phyloP scores from a whole-genome alignment of 2,797 vertebrate species.

The Acipenser transmontanus region DNA sequence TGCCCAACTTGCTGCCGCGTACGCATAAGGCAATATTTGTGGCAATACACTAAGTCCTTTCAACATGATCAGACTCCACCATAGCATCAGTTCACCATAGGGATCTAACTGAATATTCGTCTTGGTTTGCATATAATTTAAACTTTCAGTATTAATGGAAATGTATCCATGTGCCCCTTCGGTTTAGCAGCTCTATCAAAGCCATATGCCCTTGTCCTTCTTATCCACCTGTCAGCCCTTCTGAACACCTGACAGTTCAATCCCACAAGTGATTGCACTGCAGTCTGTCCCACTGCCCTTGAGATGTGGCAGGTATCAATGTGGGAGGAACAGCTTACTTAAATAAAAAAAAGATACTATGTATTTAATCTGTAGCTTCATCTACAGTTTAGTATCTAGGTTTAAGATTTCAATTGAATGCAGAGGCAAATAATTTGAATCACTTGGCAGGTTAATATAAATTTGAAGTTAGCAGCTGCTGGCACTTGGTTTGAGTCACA shows the following conservation, averaged over 20 bases:
- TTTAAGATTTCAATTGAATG: conserved; percentile 40
- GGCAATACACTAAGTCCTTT: no score
- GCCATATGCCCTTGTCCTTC: neutral
- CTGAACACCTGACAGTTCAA: neutral
- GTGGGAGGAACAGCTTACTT: neutral
- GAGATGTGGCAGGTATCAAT: neutral
- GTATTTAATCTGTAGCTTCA: conserved; percentile 22
- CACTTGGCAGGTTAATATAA: no score
- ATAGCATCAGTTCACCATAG: no score
- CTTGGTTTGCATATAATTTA: no score
- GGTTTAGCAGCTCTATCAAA: neutral
- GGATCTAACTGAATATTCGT: no score
- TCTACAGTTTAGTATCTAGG: conserved; percentile 37
- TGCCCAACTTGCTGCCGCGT: no score
- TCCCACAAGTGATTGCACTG: neutral
- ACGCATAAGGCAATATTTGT: no score
- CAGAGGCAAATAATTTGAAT: conserved; percentile 39
- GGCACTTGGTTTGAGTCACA: conserved; percentile 50
- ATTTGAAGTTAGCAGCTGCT: conserved; percentile 49
- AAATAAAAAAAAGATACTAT: conserved; percentile 21
- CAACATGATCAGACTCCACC: no score
- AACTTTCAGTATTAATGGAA: no score
- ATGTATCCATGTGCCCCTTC: no score
- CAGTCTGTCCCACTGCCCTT: neutral
- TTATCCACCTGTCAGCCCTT: conserved; percentile 20